Conservation (phyloP, 2,113 vertebrate species). For the Megaptera novaeangliae region DNA sequence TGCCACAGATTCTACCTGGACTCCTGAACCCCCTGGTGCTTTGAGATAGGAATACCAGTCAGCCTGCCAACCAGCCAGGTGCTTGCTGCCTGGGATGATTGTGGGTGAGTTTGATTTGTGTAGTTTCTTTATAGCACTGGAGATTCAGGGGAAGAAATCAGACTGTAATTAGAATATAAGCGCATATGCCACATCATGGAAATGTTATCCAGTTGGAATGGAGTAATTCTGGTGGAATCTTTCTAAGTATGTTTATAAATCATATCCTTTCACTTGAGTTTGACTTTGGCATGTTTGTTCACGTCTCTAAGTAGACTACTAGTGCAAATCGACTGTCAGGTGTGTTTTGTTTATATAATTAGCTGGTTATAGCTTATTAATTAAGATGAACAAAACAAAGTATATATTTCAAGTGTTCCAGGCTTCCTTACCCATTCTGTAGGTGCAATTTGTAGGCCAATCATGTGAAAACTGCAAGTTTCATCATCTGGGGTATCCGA, state of each 20-base stretch:
- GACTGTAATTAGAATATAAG: background rate
- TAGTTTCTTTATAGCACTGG: background rate
- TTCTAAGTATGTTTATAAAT: background rate
- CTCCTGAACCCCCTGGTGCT: background rate
- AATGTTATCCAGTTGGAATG: background rate
- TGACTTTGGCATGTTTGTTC: background rate
- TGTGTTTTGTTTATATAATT: constrained; percentile 22
- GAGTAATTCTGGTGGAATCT: constrained; percentile 8
- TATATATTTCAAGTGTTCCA: background rate
- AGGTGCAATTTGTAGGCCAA: background rate
- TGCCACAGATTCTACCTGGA: background rate
- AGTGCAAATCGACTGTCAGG: background rate
- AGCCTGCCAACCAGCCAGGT: background rate
- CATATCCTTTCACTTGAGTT: background rate
- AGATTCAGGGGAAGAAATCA: background rate
- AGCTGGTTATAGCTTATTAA: background rate
- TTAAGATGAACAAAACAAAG: background rate
- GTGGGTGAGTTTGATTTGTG: background rate
- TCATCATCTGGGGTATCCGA: background rate
- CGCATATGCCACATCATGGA: background rate
- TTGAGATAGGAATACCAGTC: background rate
- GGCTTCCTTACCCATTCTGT: background rate
- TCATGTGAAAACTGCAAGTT: background rate
- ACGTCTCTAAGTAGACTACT: background rate
- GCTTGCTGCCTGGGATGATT: background rate